Evolutionary conservation across 2,113 vertebrate species (phyloP), one percentile per base, ranked within the genome.

Genomic region (Paraplagusia blochii): DNA sequence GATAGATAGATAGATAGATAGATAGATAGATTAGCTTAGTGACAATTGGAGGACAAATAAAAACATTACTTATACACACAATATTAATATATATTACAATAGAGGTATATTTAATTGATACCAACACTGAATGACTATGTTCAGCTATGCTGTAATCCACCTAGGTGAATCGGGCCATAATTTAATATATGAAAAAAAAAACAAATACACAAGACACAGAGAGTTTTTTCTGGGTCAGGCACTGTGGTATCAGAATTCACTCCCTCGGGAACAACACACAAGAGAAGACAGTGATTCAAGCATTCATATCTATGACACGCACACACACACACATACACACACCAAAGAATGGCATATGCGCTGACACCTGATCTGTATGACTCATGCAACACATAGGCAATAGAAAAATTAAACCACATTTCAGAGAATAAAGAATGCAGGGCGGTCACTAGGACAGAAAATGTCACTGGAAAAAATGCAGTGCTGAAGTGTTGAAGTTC

Each of bases 361-460:
- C 76, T 72, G 72, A 69, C 72, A 83, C 12, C 16, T n/a, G 17
- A 75, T 72, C 58, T 56, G 47, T 19, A 52, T 81, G 80, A 83
- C 61, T 75, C 77, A 81, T 61, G 44, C 63, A 17, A 17, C 49
- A 61, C 12, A 34, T 10, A 49, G 33, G 51, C 42, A 36, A 1
- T 18, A 1, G 2, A n/a, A 36, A 59, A 49, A 56, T 48, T 3
- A 58, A 60, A 54, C 65, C 46, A 29, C 8, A 54, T 44, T 43
- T 65, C 22, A 54, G n/a, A 40, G 9, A 65, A 44, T 33, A 11
- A 53, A 58, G 12, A 9, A 36, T 18, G 8, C 10, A 22, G 49
- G 33, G 52, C 52, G 59, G 49, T 70, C 16, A 12, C 51, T 63
- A 49, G 12, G 3, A 9, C 35, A 19, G 34, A 40, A 29, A 53